Conservation (phyloP, 2,888 invertebrate species). For the Lacanobia wlatinum region DNA sequence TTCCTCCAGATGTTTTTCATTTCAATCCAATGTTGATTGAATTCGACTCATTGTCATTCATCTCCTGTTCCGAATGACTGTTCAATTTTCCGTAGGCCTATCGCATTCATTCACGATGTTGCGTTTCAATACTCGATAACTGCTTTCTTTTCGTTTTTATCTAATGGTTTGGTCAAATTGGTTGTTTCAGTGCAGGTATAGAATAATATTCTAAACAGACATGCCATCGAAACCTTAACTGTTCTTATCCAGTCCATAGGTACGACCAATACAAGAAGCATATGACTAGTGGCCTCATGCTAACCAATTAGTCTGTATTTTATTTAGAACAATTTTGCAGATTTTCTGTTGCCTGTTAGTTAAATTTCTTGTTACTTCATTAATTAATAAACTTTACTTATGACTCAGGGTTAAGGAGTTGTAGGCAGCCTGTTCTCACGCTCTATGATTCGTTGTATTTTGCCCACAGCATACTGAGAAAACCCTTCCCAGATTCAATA, state of each 20-base stretch:
- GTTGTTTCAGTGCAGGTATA: constrained; percentile 4
- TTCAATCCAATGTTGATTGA: constrained; percentile 37
- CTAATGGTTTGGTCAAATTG: background rate
- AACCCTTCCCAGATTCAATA: background rate
- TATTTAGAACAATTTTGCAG: background rate
- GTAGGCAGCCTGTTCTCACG: constrained; percentile 20
- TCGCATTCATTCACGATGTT: constrained; percentile 7
- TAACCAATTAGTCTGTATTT: background rate
- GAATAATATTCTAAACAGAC: constrained; percentile 20
- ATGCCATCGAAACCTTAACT: background rate
- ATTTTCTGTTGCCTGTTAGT: constrained; percentile 11
- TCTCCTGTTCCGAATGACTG: constrained; percentile 21
- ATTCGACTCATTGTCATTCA: constrained; percentile 49
- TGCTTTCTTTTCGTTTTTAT: constrained; percentile 12
- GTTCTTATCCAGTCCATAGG: background rate
- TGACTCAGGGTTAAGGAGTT: constrained; percentile 4
- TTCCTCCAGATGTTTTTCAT: constrained; percentile 52
- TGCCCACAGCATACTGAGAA: background rate
- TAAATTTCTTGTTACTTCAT: constrained; percentile 15
- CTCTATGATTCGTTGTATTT: constrained; percentile 4
- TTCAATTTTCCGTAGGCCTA: constrained; percentile 6
- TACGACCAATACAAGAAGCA: background rate
- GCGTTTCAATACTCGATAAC: constrained; percentile 8
- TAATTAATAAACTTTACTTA: constrained; percentile 5
- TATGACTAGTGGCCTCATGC: background rate